Base-by-base conservation (phyloP, 2,797 vertebrate species). In the Spheniscus humboldti region DNA sequence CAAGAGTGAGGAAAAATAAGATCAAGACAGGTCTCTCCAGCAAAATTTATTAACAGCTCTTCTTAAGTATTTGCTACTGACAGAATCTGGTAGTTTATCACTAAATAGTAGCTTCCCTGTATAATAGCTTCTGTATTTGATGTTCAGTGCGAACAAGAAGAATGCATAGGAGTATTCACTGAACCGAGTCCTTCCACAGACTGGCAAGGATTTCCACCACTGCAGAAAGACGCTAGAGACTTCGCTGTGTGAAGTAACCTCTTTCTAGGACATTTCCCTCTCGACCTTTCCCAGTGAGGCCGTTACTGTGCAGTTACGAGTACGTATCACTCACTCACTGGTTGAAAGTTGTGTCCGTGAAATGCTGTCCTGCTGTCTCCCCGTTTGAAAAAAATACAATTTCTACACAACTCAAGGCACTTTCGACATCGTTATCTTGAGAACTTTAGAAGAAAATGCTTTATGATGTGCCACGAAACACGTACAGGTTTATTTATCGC, bases 371-470 rank as follows among this genome's bases (percentile, higher is more conserved):
- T 1, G n/a, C 10, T 4, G 5, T 9, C 47, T 59, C 57, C n/a
- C 27, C 3, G 2, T 35, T 45, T 4, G 13, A 7, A 35, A 35
- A 31, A 7, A 18, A 13, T 0, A 6, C 7, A 3, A 11, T 13
- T 57, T 30, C 10, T 37, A 10, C 77, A 2, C 25, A 50, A 20
- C 28, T 27, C 64, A 3, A 24, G 55, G 47, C 82, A 27, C 19
- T 55, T 30, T 28, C 47, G 57, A 1, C 10, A 4, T 0, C 3
- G 24, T 3, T 11, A n/a, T 23, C 39, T 43, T 4, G 28, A 48
- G 41, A 30, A n/a, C 11, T 45, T 7, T 1, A 16, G 3, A 16
- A 41, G 37, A 17, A 31, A n/a, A 24, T 2, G 31, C 12, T 39
- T 37, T 66, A 45, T 3, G 33, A 64, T 8, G 57, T 30, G 55